Base-by-base conservation (phyloP, 1,140 invertebrate species). In the Musca domestica region DNA sequence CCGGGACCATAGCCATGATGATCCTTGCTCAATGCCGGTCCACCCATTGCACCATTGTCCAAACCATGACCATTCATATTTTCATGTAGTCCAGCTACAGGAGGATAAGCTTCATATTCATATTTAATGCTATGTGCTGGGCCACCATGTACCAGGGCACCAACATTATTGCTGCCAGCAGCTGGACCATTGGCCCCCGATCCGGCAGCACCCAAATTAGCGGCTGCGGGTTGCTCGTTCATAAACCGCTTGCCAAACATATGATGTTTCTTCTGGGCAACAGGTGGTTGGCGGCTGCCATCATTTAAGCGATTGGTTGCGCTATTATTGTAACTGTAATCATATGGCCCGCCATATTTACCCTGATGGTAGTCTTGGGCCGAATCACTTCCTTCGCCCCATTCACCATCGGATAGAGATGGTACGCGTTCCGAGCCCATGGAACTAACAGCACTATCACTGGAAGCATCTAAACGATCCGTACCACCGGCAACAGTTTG, bases 261-360 rank as follows among this genome's bases (percentile, higher is more conserved):
- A 72, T 95, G 93, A 81, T 95, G 92, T 80, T 95, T 95, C 84
- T 95, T 95, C 78, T 95, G 92, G 1, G 92, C 90, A n/a, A 93
- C 88, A 48, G 90, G 86, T 71, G 90, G 84, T 74, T 88, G 81
- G 25, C 84, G 82, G 5, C 77, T 83, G 66, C 74, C 80, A 22
- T 71, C 51, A 20, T 69, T 74, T 14, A 76, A 65, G 41, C 74
- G 72, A 30, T 76, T 66, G 41, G 61, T 65, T 9, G 34, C 49
- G 7, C 78, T 83, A 74, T 74, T 81, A 27, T 86, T 82, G 73
- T 90, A 90, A 69, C 86, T 88, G 70, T 89, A 91, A 72, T 92
- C 91, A 74, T 92, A 93, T 12, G 91, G 90, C 72, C 90, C 85
- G 19, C 87, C 86, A 73, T 91, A 91, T 82, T 94, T 94, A 56